Evolutionary conservation across 2,888 invertebrate genomes (phyloP).

Genomic region (Netelia virgata): DNA sequence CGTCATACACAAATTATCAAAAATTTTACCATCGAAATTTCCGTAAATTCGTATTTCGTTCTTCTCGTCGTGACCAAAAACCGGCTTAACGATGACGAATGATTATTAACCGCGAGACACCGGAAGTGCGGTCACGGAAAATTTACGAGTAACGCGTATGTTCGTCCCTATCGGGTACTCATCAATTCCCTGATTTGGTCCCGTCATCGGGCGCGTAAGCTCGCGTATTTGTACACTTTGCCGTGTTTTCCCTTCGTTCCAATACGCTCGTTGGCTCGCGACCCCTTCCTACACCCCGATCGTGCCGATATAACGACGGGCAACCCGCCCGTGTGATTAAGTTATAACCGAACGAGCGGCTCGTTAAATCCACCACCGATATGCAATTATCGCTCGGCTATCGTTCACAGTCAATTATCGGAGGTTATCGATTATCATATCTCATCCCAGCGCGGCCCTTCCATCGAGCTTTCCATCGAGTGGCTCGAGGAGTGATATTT

Average conservation of each 20-base stretch:
- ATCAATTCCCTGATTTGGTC: constrained; percentile 25
- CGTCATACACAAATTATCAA: neutral
- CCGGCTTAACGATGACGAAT: neutral
- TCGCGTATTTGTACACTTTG: constrained; percentile 1
- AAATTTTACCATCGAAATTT: neutral
- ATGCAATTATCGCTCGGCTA: constrained; percentile 38
- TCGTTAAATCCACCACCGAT: constrained; percentile 10
- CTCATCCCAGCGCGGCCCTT: neutral
- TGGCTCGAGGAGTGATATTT: neutral
- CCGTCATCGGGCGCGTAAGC: neutral
- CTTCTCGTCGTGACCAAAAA: neutral
- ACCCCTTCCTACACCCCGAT: too few species aligned
- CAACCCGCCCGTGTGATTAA: constrained; percentile 9
- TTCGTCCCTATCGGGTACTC: neutral
- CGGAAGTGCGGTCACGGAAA: neutral
- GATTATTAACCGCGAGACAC: neutral
- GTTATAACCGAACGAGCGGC: constrained; percentile 9
- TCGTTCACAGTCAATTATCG: constrained; percentile 42
- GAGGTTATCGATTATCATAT: constrained; percentile 28
- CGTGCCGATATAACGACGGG: neutral
- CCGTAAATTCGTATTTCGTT: neutral
- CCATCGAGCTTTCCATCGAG: neutral
- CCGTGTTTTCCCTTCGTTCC: too few species aligned
- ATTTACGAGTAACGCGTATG: constrained; percentile 1
- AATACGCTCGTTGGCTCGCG: too few species aligned